Base-by-base conservation (phyloP, 1,140 invertebrate species). In the Leucophenga varia region DNA sequence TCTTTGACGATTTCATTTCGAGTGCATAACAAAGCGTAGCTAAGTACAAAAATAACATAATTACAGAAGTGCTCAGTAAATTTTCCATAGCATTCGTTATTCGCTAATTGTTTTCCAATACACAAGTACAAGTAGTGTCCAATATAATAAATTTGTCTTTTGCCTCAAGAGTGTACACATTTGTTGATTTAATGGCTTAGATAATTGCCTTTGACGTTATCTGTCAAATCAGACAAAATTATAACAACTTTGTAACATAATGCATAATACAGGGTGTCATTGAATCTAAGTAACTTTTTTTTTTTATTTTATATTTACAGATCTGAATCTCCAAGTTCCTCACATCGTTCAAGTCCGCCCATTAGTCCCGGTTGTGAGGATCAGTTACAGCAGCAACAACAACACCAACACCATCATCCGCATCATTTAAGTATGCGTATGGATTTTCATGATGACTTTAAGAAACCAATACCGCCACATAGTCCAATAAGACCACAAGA, bases 351-450 rank as follows among this genome's bases (percentile, higher is more conserved):
- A 37, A 75, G 73, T 61, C 73, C 73, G 47, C 71, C 73, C 37
- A 75, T 75, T 10, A 75, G 73, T 54, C 73, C 73, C 0, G 73
- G 73, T 22, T 75, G 73, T 34, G 73, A 75, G 47, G 70, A 75
- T 56, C 72, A 74, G 35, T 64, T 71, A 38, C 48, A 25, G 10
- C 10, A 48, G 0, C 59, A 55, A 8, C 39, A 43, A 8, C 49
- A 43, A 7, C 48, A 13, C 3, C 53, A 59, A 16, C 59, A 65
- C 22, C 38, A 52, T 5, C 63, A 61, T 7, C n/a, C n/a, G n/a
- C 65, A 72, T 46, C 37, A 72, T 40, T 47, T 54, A 49, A 68
- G 69, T 54, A 64, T 60, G 20, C 61, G 64, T 50, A 65, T 72
- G 41, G 65, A 72, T 31, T 49, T 74, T 10, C 67, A 61, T 13